These are phyloP conservation scores for Pyrocephalus nanus DNA, from an alignment of 2,797 vertebrate species.

Conservation along the genomic window DNA sequence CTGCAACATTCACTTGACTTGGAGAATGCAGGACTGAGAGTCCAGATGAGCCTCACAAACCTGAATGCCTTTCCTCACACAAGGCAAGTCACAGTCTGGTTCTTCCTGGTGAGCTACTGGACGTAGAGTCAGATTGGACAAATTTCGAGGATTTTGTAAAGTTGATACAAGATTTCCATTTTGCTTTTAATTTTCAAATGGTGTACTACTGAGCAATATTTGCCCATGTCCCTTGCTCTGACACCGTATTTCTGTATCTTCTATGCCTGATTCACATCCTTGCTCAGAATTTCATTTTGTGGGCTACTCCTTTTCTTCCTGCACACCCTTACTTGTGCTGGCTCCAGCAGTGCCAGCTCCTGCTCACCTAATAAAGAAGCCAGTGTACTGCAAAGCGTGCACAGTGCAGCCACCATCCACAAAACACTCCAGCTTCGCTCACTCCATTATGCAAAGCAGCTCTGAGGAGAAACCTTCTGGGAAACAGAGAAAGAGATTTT, in stretches of 20 bases:
- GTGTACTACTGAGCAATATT: not conserved
- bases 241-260: not conserved
- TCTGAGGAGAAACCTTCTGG: not conserved
- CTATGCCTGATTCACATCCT: not conserved
- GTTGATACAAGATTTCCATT: not conserved
- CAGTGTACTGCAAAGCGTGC: not conserved
- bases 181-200: not conserved
- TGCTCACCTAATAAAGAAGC: not conserved
- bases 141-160: not conserved
- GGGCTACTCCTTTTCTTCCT: not conserved
- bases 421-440: not conserved
- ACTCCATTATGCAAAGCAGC: not conserved
- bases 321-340: not conserved
- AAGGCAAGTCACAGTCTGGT: not conserved
- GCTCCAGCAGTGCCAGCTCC: not conserved
- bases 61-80: not conserved
- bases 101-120: not conserved
- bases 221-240: not conserved
- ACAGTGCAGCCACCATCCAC: not conserved
- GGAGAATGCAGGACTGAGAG: not conserved
- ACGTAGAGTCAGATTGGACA: not conserved
- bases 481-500: not conserved
- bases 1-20: not conserved
- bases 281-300: not conserved
- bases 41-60: not conserved